Percentiles rank a stretch among this genome's conserved stretches.
Evolutionary conservation across 2,113 vertebrate genomes (phyloP).

Genomic region (Piprites chloris): DNA sequence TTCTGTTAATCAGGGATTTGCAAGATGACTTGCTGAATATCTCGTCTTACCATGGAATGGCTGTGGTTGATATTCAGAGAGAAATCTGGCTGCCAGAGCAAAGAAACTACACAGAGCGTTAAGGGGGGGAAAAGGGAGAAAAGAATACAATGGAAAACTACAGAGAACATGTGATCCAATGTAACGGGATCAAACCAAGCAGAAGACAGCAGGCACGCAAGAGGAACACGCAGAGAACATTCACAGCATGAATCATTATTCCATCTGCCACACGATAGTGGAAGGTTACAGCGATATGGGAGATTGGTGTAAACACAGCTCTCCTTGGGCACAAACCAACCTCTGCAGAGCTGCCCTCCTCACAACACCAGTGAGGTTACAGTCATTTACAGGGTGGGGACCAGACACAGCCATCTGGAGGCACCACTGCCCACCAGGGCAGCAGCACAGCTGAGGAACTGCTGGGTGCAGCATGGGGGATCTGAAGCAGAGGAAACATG

Average conservation of each 20-base stretch:
- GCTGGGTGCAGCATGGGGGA: slow-evolving; percentile 11
- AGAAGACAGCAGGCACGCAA: slow-evolving; percentile 55
- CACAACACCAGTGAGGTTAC: neutral
- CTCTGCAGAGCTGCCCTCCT: slow-evolving; percentile 38
- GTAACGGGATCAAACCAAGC: slow-evolving; percentile 62
- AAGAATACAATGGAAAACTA: slow-evolving; percentile 61
- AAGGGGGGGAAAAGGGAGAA: neutral
- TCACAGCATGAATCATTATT: slow-evolving; percentile 66
- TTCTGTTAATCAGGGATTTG: slow-evolving; percentile 45
- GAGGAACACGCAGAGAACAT: slow-evolving; percentile 63
- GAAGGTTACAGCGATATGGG: slow-evolving; percentile 52
- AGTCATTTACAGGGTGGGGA: neutral
- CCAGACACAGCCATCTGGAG: slow-evolving; percentile 20
- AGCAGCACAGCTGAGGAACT: neutral
- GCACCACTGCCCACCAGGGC: slow-evolving; percentile 19
- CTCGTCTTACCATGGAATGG: slow-evolving; percentile 48
- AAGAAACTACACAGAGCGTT: slow-evolving; percentile 42
- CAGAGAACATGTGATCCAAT: slow-evolving; percentile 60
- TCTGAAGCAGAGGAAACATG: slow-evolving; percentile 20
- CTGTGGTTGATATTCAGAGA: slow-evolving; percentile 57
- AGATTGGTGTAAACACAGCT: slow-evolving; percentile 39
- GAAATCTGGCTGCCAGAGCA: slow-evolving; percentile 56
- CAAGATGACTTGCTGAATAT: slow-evolving; percentile 64
- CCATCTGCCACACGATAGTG: slow-evolving; percentile 59
- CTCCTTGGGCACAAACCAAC: slow-evolving; percentile 38